phyloP scores from a whole-genome alignment of 2,113 vertebrate genomes.

The Ginglymostoma cirratum region DNA sequence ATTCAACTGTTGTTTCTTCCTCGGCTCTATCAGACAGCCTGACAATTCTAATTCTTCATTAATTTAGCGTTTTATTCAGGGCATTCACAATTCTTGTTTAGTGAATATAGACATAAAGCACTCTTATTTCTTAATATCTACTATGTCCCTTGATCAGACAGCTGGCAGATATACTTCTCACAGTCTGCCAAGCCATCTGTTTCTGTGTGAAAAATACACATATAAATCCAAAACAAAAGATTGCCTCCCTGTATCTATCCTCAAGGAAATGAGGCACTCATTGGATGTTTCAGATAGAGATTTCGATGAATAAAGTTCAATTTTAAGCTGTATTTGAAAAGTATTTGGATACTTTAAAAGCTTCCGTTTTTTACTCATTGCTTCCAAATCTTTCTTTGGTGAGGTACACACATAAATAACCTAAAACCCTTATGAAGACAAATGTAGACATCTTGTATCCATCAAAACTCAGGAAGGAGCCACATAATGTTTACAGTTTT shows the following conservation, averaged over 20 bases:
- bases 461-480: neutral
- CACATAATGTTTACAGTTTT: neutral
- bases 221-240: neutral
- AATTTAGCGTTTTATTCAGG: neutral
- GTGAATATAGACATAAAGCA: neutral
- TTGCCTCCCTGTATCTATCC: neutral
- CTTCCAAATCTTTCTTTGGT: neutral
- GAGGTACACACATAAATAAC: neutral
- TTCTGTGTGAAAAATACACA: neutral
- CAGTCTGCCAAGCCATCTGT: neutral
- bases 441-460: neutral
- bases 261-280: neutral
- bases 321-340: neutral
- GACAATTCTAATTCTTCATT: neutral
- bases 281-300: neutral
- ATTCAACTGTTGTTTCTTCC: neutral
- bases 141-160: neutral
- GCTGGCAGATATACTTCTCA: neutral
- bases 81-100: neutral
- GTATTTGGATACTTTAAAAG: no score
- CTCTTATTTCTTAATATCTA: neutral
- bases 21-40: neutral
- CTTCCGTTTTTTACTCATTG: neutral
- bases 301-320: neutral
- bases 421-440: neutral